Evolutionary conservation across 1,140 invertebrate genomes (phyloP), one percentile per base, ranked within the genome.

Genomic region (Aricia agestis): DNA sequence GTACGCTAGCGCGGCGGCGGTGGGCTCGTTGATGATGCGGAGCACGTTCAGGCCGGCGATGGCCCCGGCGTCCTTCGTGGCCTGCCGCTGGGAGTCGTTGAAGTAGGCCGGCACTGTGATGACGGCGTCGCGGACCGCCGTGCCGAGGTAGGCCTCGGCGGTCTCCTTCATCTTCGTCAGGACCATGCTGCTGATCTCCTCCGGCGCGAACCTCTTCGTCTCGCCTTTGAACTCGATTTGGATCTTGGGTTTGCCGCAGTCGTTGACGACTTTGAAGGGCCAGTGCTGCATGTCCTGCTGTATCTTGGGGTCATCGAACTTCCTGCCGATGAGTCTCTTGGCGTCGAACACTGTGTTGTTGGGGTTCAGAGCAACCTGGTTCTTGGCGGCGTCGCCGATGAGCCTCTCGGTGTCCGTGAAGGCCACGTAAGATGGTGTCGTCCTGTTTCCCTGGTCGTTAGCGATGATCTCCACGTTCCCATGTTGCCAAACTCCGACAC

Each of bases 391-490:
- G 83, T 98, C 97, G 17, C 97, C 97, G 74, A 98, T 95, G n/a
- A 98, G 90, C 41, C 97, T 90, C 83, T 98, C 97, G 0, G 95
- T 95, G 74, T 98, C 97, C 1, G 95, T 97, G 89, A 98, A 98
- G 3, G 97, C 97, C 25, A 98, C 97, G 84, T 97, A 98, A 71
- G 95, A 96, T 10, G 97, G 97, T 45, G 97, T 98, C 41, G 97
- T 98, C 67, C 97, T 90, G 91, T 98, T 98, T 18, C 97, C 97
- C 92, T 98, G 97, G 84, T 98, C 97, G 83, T 98, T 98, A 80
- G 97, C 97, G 80, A 98, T 98, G 79, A 98, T 98, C 83, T 98
- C 97, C 32, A 98, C 97, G 90, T 97, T 97, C 66, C 96, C 97
- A 82, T 97, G 93, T 83, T 95, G 94, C 85, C 95, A 96, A 5